Base-by-base conservation (phyloP, 2,888 invertebrate species). In the Tolmerus cingulatus region DNA sequence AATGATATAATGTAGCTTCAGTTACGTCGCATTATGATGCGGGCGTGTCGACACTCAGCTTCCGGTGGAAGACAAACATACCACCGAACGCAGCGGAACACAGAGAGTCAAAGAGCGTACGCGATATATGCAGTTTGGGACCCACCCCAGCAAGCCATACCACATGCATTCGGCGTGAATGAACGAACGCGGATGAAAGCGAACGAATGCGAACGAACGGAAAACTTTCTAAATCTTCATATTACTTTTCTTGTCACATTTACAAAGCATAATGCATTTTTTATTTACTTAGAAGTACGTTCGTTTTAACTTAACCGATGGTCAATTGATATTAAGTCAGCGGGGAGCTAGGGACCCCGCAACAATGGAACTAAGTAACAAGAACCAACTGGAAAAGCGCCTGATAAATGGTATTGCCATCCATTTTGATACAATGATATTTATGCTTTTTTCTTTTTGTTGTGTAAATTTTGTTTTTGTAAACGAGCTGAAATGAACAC, bases 1-100 rank as follows among this genome's bases (percentile, higher is more conserved):
- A 82, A 40, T 66, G 82, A 82, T 82, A 82, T 82, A 81, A 81
- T 81, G 81, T 55, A 55, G 55, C 81, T 82, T 66, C 57, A 82
- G 30, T 82, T 82, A 34, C 19, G 37, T 66, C 27, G 66, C 12
- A 4, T 46, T 46, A 66, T 66, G 66, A 23, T 27, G 23, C 19
- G 27, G 19, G 12, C 19, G 9, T 23, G 12, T 23, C 66, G 27
- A 66, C 27, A 66, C 66, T 66, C 66, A 9, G 66, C 14, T 51
- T 66, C 3, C 66, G 66, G 66, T 14, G 27, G 66, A 27, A 66
- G 3, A 27, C 66, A 23, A 4, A 66, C 27, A 9, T 66, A 23
- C 66, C 66, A 66, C 66, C 66, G 66, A 66, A 66, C 16, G 43
- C 2, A 66, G 66, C 66, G 66, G 66, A 66, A 27, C 16, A 46